Percentiles rank a stretch among this genome's conserved stretches.
Conservation (phyloP, 2,113 vertebrate genomes). For the Otus sunia region DNA sequence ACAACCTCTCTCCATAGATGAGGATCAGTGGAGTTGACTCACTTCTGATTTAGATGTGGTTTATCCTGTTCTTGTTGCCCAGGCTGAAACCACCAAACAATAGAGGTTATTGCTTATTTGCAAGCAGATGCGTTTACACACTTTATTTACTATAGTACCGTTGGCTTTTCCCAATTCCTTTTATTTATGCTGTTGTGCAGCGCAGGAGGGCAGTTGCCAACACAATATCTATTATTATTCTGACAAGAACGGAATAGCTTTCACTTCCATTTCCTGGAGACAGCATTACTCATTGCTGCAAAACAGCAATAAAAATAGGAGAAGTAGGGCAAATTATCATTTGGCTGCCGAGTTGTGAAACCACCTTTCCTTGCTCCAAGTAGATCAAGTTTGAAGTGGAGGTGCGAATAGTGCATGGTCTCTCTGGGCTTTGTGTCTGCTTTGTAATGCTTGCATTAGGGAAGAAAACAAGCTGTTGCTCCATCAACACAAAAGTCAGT, state of each 20-base stretch:
- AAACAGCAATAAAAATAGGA: background rate
- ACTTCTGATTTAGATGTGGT: background rate
- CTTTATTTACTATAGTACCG: background rate
- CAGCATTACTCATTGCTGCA: background rate
- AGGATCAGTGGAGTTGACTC: background rate
- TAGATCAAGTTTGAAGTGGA: background rate
- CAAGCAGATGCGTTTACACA: background rate
- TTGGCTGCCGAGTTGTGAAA: background rate
- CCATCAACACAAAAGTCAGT: background rate
- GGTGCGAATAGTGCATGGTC: background rate
- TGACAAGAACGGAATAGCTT: conserved; percentile 42
- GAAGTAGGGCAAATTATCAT: background rate
- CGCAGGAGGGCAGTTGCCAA: background rate
- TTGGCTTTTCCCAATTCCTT: background rate
- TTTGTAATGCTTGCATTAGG: background rate
- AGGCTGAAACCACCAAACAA: background rate
- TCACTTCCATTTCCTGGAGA: conserved; percentile 12
- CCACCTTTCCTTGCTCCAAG: background rate
- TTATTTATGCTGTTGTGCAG: conserved; percentile 11
- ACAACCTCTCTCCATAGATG: background rate
- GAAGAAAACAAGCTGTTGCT: background rate
- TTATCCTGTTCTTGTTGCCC: background rate
- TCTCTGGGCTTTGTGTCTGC: background rate
- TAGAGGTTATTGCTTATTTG: background rate
- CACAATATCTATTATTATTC: conserved; percentile 39